These are phyloP conservation scores for Pasiphila rectangulata DNA, from an alignment of 2,888 invertebrate species.

Conservation along the genomic window DNA sequence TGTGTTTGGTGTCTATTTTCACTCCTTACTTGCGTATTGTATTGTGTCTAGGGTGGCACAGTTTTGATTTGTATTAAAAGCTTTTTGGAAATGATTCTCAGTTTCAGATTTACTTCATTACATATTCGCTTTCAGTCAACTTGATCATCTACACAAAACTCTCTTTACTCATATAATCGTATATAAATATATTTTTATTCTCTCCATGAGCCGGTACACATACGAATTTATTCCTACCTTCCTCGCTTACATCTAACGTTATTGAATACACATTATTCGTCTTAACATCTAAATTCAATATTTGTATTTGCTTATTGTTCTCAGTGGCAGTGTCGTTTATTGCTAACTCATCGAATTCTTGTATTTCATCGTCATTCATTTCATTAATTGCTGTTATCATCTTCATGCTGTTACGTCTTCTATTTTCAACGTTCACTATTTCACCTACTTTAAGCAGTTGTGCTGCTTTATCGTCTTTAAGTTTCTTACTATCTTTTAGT, in stretches of 20 bases:
- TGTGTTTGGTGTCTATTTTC: neutral
- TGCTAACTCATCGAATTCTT: constrained; percentile 38
- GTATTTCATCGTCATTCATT: constrained; percentile 44
- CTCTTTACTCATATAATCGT: constrained; percentile 74
- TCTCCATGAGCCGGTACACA: constrained; percentile 68
- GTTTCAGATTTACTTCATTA: neutral
- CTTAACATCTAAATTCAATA: constrained; percentile 76
- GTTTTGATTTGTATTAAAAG: neutral
- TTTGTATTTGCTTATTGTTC: constrained; percentile 78
- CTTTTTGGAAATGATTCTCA: neutral
- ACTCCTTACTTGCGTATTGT: neutral
- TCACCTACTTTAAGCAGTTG: constrained; percentile 68
- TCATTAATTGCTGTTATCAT: constrained; percentile 68
- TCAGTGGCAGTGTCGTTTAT: constrained; percentile 50
- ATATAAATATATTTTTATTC: constrained; percentile 75
- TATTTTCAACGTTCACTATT: constrained; percentile 70
- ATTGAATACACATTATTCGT: constrained; percentile 76
- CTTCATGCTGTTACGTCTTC: constrained; percentile 74
- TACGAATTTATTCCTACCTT: constrained; percentile 66
- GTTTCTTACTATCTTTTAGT: constrained; percentile 63
- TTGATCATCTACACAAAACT: constrained; percentile 62
- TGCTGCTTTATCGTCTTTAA: constrained; percentile 53
- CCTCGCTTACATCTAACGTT: constrained; percentile 72
- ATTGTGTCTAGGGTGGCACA: neutral
- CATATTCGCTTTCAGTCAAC: constrained; percentile 11